Base-by-base conservation (phyloP, 1,140 invertebrate species). In the Diorhabda carinulata region DNA sequence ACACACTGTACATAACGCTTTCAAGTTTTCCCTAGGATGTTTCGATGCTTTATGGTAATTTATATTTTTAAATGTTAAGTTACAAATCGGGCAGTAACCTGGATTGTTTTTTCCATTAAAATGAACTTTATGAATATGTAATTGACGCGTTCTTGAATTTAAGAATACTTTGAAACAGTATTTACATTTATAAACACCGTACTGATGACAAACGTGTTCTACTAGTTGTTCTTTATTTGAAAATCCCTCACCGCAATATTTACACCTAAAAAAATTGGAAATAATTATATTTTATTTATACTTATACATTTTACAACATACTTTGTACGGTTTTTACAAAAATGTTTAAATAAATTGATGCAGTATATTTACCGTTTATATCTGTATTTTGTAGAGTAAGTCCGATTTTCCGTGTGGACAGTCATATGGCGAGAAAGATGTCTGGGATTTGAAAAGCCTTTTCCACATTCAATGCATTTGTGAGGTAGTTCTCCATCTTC, bases 391-490 rank as follows among this genome's bases (percentile, higher is more conserved):
- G 61, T 68, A 1, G 72, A 73, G 67, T 75, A 75, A 7, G 67
- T 66, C 52, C 73, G 65, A 67, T 73, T 75, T 64, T 75, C 72
- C 5, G 71, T 75, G 57, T 75, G 73, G 3, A 73, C 66, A 43
- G 72, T 64, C 59, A 63, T 67, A 52, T 75, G 73, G 7, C 73
- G 69, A 45, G 71, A 67, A 9, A 75, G 56, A 63, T 75, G 73
- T 64, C 71, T 68, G 4, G 73, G 73, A 63, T 75, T 75, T n/a
- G 72, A 73, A 41, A 73, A 75, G n/a, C 68, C 63, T 65, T 73
- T 75, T 4, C 70, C 41, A 63, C 73, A 75, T 45, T 60, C 67
- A 25, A 52, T 60, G 43, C 73, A 75, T 59, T 73, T 66, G 57
- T 71, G 68, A 3, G 72, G 73, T 45, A 75, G 64, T 25, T 25